phyloP scores from a whole-genome alignment of 2,888 invertebrate species.

The Coecobrya sp. region DNA sequence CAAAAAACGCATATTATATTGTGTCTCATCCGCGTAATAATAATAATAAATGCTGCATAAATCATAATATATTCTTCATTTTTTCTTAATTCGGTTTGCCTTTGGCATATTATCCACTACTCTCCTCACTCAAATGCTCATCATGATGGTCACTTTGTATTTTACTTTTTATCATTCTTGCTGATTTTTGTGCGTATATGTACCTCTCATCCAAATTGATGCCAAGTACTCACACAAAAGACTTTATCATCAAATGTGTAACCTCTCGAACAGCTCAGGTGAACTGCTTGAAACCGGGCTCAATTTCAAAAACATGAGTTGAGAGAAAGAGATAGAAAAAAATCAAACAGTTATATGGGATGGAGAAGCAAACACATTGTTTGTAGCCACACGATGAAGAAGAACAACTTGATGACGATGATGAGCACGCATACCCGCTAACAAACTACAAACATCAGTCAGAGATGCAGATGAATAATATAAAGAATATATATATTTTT shows the following conservation, averaged over 20 bases:
- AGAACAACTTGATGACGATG: neutral
- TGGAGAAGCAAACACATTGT: conserved; percentile 43
- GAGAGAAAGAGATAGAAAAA: neutral
- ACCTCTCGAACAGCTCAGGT: conserved; percentile 31
- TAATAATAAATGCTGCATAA: conserved; percentile 70
- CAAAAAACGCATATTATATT: neutral
- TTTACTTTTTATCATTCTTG: conserved; percentile 1
- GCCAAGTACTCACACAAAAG: neutral
- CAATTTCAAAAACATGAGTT: conserved; percentile 22
- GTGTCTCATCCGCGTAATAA: conserved; percentile 13
- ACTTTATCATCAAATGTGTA: conserved; percentile 57
- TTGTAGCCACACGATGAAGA: conserved; percentile 5
- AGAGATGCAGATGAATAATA: conserved; percentile 11
- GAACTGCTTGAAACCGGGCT: conserved; percentile 55
- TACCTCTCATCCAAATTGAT: neutral
- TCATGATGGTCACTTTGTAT: neutral
- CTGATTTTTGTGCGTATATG: conserved; percentile 66
- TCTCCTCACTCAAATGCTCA: neutral
- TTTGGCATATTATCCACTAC: conserved; percentile 66
- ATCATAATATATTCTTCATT: conserved; percentile 69
- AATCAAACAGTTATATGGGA: conserved; percentile 26
- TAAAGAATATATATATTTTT: conserved; percentile 18
- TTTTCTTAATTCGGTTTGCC: conserved; percentile 73
- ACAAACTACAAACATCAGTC: neutral
- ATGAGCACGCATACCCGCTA: conserved; percentile 26